Percentiles rank a stretch among this genome's conserved stretches.
Evolutionary conservation across 2,797 vertebrate genomes (phyloP).

Genomic region (Periparus ater): DNA sequence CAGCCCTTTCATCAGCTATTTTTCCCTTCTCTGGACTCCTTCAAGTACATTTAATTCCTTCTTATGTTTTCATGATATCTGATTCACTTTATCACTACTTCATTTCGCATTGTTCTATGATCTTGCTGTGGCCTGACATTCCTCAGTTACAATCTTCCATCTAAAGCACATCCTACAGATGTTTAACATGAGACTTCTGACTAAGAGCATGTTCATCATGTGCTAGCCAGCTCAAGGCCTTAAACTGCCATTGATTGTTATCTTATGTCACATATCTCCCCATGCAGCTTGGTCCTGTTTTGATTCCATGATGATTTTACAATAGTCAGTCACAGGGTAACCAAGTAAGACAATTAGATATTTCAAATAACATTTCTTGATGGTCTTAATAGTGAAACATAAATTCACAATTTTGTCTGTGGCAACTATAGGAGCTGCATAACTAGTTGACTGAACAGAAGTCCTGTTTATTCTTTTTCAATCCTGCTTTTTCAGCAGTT

Average conservation of each 20-base stretch:
- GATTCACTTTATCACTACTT: background rate
- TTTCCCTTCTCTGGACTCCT: background rate
- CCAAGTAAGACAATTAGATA: background rate
- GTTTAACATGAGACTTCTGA: background rate
- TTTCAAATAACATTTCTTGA: background rate
- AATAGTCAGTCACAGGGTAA: background rate
- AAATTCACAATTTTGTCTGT: background rate
- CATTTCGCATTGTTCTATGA: background rate
- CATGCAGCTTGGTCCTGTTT: background rate
- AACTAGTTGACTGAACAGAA: background rate
- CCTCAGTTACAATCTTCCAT: background rate
- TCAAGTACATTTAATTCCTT: no score
- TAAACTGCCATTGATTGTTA: accelerated
- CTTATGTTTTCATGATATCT: background rate
- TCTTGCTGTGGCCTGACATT: background rate
- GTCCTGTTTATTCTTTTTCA: background rate
- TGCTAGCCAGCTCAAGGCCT: background rate
- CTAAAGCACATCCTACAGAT: background rate
- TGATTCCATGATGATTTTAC: accelerated
- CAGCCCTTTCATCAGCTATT: no score
- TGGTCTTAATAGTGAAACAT: background rate
- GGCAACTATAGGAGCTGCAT: background rate
- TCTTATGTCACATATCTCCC: background rate
- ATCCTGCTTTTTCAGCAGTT: background rate
- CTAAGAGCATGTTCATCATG: no score